Evolutionary conservation across 2,797 vertebrate species (phyloP), one percentile per base, ranked within the genome.

Genomic region (Avahi laniger): DNA sequence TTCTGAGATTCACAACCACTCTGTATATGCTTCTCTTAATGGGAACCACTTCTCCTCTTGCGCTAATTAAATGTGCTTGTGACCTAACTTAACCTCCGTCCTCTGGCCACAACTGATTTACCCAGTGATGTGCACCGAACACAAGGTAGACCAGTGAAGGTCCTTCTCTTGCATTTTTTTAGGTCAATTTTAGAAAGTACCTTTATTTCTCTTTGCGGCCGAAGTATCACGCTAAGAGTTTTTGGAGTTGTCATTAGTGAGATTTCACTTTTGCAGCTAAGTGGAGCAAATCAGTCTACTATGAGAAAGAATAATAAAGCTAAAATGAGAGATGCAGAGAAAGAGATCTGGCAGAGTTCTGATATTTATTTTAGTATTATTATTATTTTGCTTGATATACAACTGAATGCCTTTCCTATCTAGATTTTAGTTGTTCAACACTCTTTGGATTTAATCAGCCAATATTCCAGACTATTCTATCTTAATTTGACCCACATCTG

Each of bases 1-100:
- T 43, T 70, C 11, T 17, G 38, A 75, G 35, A 50, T 14, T 76
- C 20, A 38, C 10, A 43, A 10, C 4, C 28, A 65, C 4, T 48
- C 12, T 11, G 2, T 0, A 0, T 24, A 3, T 46, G 11, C 7
- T 61, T n/a, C 4, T 3, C 12, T 57, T 35, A 20, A 28, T 7
- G 20, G 7, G 1, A 41, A 38, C 57, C 33, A 1, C 12, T 43
- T 61, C 7, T 54, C 12, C 17, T 73, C 4, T 38, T 84, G 8
- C 7, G 43, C 2, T 12, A 76, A 14, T 10, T 18, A 61, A 54
- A 57, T 22, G 5, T 30, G 5, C 2, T 11, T 2, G 4, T 78
- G 26, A 24, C 12, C 46, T 50, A 46, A 38, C 9, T 65, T 80
- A 7, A 88, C 13, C 14, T 43, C 17, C 54, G 26, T 4, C 15